Conservation (phyloP, 2,888 invertebrate species). For the Lutraria lutraria region DNA sequence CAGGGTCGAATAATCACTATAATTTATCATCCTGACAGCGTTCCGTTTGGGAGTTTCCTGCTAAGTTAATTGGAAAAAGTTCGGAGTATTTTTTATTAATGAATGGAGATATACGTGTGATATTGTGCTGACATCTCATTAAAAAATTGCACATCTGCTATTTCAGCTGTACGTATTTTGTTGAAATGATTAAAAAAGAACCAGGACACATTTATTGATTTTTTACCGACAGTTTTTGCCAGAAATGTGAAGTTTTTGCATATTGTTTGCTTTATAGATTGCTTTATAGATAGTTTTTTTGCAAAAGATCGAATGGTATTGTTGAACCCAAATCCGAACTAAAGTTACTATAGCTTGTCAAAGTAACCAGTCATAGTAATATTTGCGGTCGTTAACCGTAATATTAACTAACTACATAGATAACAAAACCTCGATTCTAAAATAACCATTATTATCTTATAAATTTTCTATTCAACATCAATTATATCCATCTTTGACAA, state of each 20-base stretch:
- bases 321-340: no score
- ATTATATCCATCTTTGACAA: no score
- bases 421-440: no score
- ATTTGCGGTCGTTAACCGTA: no score
- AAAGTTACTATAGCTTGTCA: no score
- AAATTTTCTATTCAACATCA: no score
- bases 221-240: neutral
- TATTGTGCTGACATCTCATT: neutral
- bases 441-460: no score
- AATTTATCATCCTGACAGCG: constrained; percentile 15
- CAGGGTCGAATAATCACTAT: neutral
- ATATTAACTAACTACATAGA: no score
- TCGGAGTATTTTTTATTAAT: neutral
- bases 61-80: neutral
- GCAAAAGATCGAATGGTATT: no score
- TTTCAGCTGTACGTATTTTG: neutral
- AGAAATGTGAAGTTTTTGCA: neutral
- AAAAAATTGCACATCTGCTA: neutral
- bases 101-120: neutral
- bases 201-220: neutral
- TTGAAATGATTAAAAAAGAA: neutral
- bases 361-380: no score
- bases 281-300: no score
- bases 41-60: neutral
- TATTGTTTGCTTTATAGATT: neutral